These are phyloP conservation scores for Shinisaurus crocodilurus DNA, from an alignment of 2,113 vertebrate species.

Conservation along the genomic window DNA sequence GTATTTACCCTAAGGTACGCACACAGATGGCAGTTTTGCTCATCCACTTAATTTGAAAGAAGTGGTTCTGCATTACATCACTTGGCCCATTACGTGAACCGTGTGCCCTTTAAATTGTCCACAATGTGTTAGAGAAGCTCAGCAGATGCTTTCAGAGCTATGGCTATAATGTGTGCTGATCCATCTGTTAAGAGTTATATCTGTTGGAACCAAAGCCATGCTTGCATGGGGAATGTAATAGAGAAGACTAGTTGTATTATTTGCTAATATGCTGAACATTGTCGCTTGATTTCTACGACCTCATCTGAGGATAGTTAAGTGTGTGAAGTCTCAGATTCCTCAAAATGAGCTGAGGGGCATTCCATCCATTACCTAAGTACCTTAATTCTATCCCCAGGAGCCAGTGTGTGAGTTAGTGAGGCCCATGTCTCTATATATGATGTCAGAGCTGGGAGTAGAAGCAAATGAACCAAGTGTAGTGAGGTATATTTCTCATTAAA, in stretches of 20 bases:
- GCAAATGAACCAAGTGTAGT: constrained; percentile 18
- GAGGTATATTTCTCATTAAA: constrained; percentile 54
- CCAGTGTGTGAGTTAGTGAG: not conserved
- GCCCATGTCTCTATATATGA: not conserved
- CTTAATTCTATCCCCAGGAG: not conserved
- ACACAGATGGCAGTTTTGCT: no score
- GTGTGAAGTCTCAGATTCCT: not conserved
- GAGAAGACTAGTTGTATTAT: not conserved
- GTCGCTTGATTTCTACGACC: not conserved
- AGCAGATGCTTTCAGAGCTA: no score
- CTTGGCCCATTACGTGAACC: no score
- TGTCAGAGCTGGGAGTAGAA: rapidly evolving
- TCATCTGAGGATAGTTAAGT: not conserved
- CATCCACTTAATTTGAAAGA: no score
- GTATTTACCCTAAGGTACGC: no score
- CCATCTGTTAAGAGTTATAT: not conserved
- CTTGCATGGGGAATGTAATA: not conserved
- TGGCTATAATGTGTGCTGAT: no score
- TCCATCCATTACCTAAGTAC: not conserved
- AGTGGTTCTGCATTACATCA: no score
- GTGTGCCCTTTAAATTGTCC: no score
- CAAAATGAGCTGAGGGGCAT: no score
- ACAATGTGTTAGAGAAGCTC: no score
- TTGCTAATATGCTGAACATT: not conserved
- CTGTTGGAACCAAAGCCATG: not conserved